Evolutionary conservation across 2,888 invertebrate species (phyloP).

Genomic region (Polymixis lichenea): DNA sequence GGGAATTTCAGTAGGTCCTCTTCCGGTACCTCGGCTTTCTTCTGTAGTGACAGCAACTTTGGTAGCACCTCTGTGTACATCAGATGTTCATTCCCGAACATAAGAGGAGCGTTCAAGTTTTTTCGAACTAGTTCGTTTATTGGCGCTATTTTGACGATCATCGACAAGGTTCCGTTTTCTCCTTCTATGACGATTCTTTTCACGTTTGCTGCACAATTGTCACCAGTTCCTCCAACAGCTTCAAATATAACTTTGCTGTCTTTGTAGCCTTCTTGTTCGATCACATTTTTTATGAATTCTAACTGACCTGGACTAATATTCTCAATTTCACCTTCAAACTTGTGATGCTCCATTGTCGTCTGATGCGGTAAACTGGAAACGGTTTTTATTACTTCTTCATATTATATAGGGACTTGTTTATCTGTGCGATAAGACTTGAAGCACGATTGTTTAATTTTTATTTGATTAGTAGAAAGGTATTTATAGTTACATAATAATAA

Average conservation of each 20-base stretch:
- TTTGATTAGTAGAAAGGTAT: not conserved
- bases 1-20: constrained; percentile 70
- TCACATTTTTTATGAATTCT: constrained; percentile 70
- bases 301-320: constrained; percentile 67
- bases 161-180: constrained; percentile 61
- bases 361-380: not conserved
- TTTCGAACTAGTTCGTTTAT: constrained; percentile 55
- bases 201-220: constrained; percentile 70
- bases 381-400: not conserved
- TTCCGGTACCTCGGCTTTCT: constrained; percentile 67
- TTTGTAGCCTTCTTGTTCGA: constrained; percentile 69
- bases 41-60: constrained; percentile 71
- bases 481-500: not conserved
- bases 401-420: constrained; percentile 42
- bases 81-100: constrained; percentile 73
- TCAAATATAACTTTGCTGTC: constrained; percentile 68
- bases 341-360: constrained; percentile 63
- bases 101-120: constrained; percentile 38
- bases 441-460: too few species aligned
- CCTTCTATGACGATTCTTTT: constrained; percentile 67
- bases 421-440: constrained; percentile 26
- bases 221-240: constrained; percentile 71
- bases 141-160: constrained; percentile 78
- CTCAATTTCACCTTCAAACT: constrained; percentile 70
- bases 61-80: constrained; percentile 74